Conservation (phyloP, 2,797 vertebrate genomes). For the Tachyglossus aculeatus region DNA sequence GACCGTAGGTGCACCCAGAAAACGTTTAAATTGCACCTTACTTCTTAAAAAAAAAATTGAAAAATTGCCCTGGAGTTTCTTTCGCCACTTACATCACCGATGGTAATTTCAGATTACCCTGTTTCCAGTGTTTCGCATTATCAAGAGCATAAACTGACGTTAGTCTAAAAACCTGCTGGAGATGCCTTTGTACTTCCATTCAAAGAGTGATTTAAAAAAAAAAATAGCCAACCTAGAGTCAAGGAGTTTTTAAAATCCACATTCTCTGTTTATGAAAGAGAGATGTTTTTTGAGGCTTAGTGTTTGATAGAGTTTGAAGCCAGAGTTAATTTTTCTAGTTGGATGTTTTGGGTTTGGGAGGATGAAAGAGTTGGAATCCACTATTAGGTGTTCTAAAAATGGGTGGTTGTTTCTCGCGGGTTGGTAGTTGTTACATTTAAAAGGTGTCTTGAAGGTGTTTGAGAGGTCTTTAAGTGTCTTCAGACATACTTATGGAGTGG, state of each 20-base stretch:
- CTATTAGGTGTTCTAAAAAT: background rate
- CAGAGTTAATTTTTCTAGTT: background rate
- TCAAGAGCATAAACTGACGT: background rate
- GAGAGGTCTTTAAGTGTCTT: background rate
- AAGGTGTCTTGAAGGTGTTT: background rate
- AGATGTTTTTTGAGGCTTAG: background rate
- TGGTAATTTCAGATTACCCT: slow-evolving; percentile 34
- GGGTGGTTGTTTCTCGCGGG: background rate
- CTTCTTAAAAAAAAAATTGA: background rate
- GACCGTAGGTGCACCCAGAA: background rate
- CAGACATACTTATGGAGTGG: background rate
- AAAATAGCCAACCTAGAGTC: background rate
- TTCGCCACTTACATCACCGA: slow-evolving; percentile 23
- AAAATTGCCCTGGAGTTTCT: slow-evolving; percentile 5
- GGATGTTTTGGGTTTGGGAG: background rate
- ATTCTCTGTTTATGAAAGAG: no score
- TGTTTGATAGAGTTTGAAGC: background rate
- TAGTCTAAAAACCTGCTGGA: background rate
- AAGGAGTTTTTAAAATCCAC: no score
- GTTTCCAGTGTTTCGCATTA: slow-evolving; percentile 5
- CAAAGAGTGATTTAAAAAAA: background rate
- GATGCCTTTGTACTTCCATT: background rate
- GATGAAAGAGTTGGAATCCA: background rate
- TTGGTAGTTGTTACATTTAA: background rate
- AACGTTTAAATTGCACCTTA: background rate